Evolutionary conservation across 2,888 invertebrate species (phyloP).

Genomic region (Aethes cnicana): DNA sequence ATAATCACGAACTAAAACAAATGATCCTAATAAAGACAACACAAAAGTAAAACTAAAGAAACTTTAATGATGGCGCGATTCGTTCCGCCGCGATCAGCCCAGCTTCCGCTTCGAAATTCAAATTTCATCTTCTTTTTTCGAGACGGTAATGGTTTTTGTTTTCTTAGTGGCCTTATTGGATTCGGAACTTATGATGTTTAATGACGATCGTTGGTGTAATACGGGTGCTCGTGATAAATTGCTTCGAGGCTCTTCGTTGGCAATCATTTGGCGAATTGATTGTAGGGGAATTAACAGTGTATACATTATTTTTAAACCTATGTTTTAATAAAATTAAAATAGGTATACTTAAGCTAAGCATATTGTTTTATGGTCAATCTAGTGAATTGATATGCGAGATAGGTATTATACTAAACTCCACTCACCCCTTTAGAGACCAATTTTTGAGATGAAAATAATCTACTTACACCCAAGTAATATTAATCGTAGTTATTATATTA

Average conservation of each 20-base stretch:
- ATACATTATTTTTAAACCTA: slow-evolving; percentile 14
- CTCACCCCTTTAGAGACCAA: no score
- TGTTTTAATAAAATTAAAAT: no score
- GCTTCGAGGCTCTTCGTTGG: slow-evolving; percentile 8
- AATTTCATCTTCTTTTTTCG: slow-evolving; percentile 32
- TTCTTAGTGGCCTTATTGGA: slow-evolving; percentile 39
- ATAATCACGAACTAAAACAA: slow-evolving; percentile 29
- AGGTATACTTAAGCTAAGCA: no score
- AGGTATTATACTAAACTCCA: no score
- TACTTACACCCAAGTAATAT: no score
- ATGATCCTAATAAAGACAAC: slow-evolving; percentile 29
- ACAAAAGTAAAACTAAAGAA: slow-evolving; percentile 25
- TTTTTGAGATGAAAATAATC: no score
- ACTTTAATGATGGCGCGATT: slow-evolving; percentile 25
- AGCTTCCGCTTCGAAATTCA: slow-evolving; percentile 30
- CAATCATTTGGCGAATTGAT: slow-evolving; percentile 24
- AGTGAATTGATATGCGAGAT: no score
- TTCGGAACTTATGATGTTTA: slow-evolving; percentile 38
- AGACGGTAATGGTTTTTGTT: slow-evolving; percentile 31
- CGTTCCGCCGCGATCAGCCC: slow-evolving; percentile 20
- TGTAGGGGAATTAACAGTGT: slow-evolving; percentile 16
- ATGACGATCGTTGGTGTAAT: slow-evolving; percentile 38
- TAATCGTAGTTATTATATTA: no score
- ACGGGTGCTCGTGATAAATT: slow-evolving; percentile 41
- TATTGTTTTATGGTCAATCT: no score